phyloP scores from a whole-genome alignment of 2,888 invertebrate species.

The Meta bourneti region DNA sequence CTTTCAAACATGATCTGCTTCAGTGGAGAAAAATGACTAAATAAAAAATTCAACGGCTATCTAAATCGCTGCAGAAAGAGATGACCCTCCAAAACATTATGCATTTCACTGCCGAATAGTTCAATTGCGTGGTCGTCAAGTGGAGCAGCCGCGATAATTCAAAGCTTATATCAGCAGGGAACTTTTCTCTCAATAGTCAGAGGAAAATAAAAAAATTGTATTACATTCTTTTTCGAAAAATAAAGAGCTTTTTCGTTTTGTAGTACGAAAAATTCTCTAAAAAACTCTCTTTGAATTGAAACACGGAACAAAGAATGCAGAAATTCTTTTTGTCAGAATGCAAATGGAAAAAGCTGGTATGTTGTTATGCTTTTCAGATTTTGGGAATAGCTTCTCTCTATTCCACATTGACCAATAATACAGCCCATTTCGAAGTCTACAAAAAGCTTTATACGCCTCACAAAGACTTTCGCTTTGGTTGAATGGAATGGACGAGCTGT shows the following conservation, averaged over 20 bases:
- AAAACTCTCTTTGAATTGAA: conserved; percentile 64
- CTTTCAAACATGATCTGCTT: not conserved
- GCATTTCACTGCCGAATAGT: not conserved
- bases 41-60: not conserved
- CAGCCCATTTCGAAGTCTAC: conserved; percentile 24
- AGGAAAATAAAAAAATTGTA: conserved; percentile 28
- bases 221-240: conserved; percentile 2
- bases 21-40: not conserved
- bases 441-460: conserved; percentile 11
- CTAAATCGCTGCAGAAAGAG: not conserved
- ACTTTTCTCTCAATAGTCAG: not conserved
- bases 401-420: conserved; percentile 61
- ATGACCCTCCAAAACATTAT: conserved; percentile 1
- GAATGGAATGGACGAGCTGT: not conserved
- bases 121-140: not conserved
- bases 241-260: conserved; percentile 34
- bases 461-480: not conserved
- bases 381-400: conserved; percentile 56
- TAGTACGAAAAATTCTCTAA: conserved; percentile 44
- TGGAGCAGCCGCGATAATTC: conserved; percentile 8
- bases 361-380: conserved; percentile 67
- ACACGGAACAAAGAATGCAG: conserved; percentile 57
- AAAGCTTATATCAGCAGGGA: conserved; percentile 12
- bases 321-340: conserved; percentile 64
- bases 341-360: conserved; percentile 69